Base-by-base conservation (phyloP, 2,113 vertebrate species). In the Antigone vipio region DNA sequence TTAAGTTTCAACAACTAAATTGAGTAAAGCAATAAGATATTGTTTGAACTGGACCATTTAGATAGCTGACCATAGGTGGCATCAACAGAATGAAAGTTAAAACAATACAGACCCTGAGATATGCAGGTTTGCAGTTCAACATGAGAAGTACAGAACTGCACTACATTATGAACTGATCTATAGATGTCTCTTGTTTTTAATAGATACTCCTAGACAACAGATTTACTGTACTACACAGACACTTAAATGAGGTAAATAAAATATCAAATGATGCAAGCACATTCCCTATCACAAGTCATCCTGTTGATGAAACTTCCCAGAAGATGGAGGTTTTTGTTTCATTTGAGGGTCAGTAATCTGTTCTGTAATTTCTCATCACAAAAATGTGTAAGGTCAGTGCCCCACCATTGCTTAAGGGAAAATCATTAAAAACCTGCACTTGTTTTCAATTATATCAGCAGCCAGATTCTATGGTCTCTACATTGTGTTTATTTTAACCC, bases 31-130 rank as follows among this genome's bases (percentile, higher is more conserved):
- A 81, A 30, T 74, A 84, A 59, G 44, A 71, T 85, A 78, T 72
- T 82, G 7, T 29, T 24, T 85, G 45, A 85, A 84, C 29, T 40
- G 32, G 17, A 68, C 34, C 50, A 42, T 88, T 95, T 93, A 91
- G 24, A 21, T 72, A 79, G 66, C 32, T 88, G 62, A 82, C 50
- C 53, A 94, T 66, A 62, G 45, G n/a, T 88, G 75, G 32, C 73
- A 93, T 83, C 38, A 75, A 83, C 55, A 83, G 85, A 88, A 90
- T 77, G 20, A 89, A 88, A 75, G 66, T 74, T 89, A 67, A 88
- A 87, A 71, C 47, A 84, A 44, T 81, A 50, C 59, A 86, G 47
- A 78, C 2, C 0, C 55, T 63, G 47, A 77, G 32, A 72, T 30
- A 73, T 7, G 12, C 22, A 68, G 69, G 56, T 93, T 66, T 47